Base-by-base conservation (phyloP, 2,113 vertebrate species). In the Campylomormyrus tamandua region DNA sequence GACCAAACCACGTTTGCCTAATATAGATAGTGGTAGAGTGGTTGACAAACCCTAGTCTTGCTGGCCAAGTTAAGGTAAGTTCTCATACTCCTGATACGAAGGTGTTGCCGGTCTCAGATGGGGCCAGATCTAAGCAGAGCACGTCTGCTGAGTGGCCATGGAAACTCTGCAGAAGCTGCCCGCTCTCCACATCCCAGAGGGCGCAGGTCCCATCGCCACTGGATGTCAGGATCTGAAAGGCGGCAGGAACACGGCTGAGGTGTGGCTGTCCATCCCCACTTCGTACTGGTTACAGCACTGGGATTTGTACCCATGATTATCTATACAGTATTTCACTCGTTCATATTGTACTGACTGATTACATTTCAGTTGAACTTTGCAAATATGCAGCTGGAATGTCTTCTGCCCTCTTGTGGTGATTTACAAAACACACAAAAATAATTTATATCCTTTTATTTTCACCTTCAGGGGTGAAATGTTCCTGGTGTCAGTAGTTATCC, bases 111-210 rank as follows among this genome's bases (percentile, higher is more conserved):
- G 98, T 99, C 95, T 99, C 98, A 1, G 98, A 99, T 39, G 98
- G 98, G 4, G 98, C 98, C 87, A 99, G 94, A 92, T 99, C 98
- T 93, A 99, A 91, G 92, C 98, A 99, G 46, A 99, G 95, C 92
- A 99, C 98, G 7, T 99, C 98, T n/a, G 98, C 98, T 27, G 97
- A 97, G 0, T 99, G 98, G 17, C 98, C 98, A 15, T 99, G 98
- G 94, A 99, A 99, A 92, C 98, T 99, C 96, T 99, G 98, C 89
- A 99, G 95, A 92, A 99, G 96, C 93, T 99, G 98, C 5, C 98
- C 98, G 0, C 98, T 99, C 94, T 99, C 98, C n/a, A 99, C 98
- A n/a, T 99, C 98, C 98, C 98, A 99, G 8, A 99, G 95, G 77
- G 98, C 98, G 91, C 98, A 99, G 0, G 98, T 99, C 17, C 98